Evolutionary conservation across 2,888 invertebrate genomes (phyloP), one percentile per base, ranked within the genome.

Genomic region (Drosophila melanocephala): DNA sequence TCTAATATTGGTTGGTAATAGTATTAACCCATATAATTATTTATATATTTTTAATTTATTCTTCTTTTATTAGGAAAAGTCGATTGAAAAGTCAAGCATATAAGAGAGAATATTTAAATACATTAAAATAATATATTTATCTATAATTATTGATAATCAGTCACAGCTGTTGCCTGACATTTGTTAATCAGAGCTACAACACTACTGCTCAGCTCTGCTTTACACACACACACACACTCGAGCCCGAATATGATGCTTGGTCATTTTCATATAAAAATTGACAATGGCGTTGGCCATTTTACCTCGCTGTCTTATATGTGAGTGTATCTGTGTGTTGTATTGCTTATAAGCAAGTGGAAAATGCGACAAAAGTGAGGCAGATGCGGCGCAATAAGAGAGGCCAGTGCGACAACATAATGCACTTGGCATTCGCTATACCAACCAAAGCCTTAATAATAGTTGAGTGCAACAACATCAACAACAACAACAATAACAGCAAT

Each of bases 221-320:
- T 1, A 22, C 6, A 44, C 28, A 30, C 51, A 26, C 47, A 63
- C 14, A 72, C 26, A 65, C 19, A 53, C 16, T 42, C 5, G 30
- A 32, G 55, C n/a, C 47, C n/a, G 53, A 39, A 59, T 37, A 65
- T 70, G 70, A 63, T 68, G 65, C 79, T 82, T 79, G 83, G 83
- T 82, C 83, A 80, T 82, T 82, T 80, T 80, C 83, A 82, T 82
- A 82, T 79, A 80, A 79, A 79, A 80, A 82, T 79, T 79, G 83
- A 75, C 79, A 79, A 79, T 79, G 75, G 75, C 71, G 69, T 65
- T 79, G 69, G 64, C 42, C 59, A 68, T 37, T 65, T 69, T 77
- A 81, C 67, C 61, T 62, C 62, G 37, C 32, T 37, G 22, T 56
- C 4, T 32, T 59, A 12, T 72, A 22, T 65, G 19, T 30, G 16